These are phyloP conservation scores for Nomada fabriciana DNA, from an alignment of 2,888 invertebrate species.

Conservation along the genomic window DNA sequence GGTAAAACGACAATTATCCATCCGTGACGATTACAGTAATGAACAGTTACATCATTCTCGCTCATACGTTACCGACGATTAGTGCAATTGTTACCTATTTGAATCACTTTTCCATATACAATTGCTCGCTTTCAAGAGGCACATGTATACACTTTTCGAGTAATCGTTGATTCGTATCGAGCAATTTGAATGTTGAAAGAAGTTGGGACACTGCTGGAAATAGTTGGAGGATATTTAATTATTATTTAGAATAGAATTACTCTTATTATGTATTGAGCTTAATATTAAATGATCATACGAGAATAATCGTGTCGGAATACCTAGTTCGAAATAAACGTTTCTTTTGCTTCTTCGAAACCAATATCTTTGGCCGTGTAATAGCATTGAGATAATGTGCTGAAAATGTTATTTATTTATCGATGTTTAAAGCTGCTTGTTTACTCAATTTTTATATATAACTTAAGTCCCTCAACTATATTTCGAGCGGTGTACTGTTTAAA, in stretches of 20 bases:
- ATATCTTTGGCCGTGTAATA: no score
- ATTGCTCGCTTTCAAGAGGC: conserved; percentile 48
- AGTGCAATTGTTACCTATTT: conserved; percentile 35
- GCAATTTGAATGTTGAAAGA: neutral
- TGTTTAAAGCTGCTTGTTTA: no score
- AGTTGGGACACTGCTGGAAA: neutral
- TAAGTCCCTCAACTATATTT: neutral
- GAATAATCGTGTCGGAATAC: no score
- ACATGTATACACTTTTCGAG: neutral
- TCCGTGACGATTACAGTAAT: conserved; percentile 20
- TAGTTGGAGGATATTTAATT: neutral
- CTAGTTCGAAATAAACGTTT: no score
- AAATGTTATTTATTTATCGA: no score
- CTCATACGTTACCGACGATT: conserved; percentile 41
- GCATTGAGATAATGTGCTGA: no score
- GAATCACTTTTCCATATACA: no score
- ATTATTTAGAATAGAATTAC: no score
- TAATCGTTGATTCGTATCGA: neutral
- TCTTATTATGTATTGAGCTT: no score
- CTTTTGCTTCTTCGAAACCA: no score
- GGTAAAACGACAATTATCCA: conserved; percentile 85
- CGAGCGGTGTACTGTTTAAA: neutral
- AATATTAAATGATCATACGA: no score
- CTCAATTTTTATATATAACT: no score
- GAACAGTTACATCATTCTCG: conserved; percentile 45